A percentile compares a stretch with the other conserved stretches of the same genome.
Evolutionary conservation across 2,113 vertebrate genomes (phyloP).

Genomic region (Myodes glareolus): DNA sequence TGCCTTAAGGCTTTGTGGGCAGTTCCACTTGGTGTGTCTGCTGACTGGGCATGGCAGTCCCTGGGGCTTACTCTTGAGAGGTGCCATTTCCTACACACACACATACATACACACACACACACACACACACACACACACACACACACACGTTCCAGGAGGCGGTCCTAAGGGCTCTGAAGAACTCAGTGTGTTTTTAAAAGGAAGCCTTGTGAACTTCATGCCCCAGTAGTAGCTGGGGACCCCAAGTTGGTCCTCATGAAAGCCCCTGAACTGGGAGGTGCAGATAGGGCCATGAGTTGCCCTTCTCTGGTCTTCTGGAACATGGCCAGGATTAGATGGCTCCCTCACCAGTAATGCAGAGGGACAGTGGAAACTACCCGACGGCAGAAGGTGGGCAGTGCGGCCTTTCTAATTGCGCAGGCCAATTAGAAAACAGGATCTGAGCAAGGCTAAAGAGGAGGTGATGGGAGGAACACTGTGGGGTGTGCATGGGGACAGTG

Average conservation of each 20-base stretch:
- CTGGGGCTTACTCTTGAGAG: not conserved
- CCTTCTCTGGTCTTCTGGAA: not conserved
- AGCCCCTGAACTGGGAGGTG: not conserved
- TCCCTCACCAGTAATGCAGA: not conserved
- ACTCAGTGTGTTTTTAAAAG: not conserved
- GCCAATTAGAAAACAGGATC: not conserved
- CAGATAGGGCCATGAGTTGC: not conserved
- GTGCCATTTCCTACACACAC: not conserved
- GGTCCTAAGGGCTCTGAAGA: not conserved
- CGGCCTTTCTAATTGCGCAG: fast-evolving
- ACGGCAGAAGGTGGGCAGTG: not conserved
- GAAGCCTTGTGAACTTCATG: not conserved
- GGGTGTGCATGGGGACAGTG: not conserved
- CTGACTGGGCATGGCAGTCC: not conserved
- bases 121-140: not conserved
- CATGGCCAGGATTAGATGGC: not conserved
- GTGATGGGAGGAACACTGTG: not conserved
- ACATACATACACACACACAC: not conserved
- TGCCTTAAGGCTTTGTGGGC: not conserved
- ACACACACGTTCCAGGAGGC: not conserved
- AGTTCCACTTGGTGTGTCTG: not conserved
- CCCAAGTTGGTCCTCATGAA: not conserved
- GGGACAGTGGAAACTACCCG: not conserved
- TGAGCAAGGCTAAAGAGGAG: not conserved
- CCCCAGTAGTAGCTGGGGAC: not conserved